A percentile compares a stretch with the other conserved stretches of the same genome.
phyloP scores from a whole-genome alignment of 2,113 vertebrate species.

The Reinhardtius hippoglossoides region DNA sequence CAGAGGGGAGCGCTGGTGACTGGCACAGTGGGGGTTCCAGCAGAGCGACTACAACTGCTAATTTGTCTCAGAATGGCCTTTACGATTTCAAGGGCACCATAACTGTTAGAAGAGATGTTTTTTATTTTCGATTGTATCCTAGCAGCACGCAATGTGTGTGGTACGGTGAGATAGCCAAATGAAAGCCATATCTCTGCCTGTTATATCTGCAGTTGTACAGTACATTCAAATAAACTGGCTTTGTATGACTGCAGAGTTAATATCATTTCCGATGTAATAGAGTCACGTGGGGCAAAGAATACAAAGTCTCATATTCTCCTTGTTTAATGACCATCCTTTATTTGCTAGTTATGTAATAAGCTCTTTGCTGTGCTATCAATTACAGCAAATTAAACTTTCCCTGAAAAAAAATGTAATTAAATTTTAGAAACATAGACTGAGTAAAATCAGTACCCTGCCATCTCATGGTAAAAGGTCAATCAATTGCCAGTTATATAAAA shows the following conservation, averaged over 20 bases:
- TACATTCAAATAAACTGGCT: conserved; percentile 59
- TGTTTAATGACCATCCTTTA: neutral
- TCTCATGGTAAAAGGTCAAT: too few relatives aligned
- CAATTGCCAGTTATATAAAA: neutral
- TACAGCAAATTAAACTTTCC: neutral
- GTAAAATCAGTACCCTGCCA: neutral
- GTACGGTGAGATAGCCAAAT: conserved; percentile 34
- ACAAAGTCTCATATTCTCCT: conserved; percentile 17
- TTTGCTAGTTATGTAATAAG: conserved; percentile 5
- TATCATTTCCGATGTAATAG: conserved; percentile 54
- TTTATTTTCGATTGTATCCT: conserved; percentile 47
- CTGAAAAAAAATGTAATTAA: too few relatives aligned
- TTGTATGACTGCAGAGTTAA: conserved; percentile 44
- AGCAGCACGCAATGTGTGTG: conserved; percentile 24
- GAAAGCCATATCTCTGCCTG: conserved; percentile 34
- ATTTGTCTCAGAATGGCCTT: conserved; percentile 78
- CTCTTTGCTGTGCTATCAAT: neutral
- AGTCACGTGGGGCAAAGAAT: conserved; percentile 24
- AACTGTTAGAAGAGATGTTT: conserved; percentile 76
- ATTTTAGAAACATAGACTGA: neutral
- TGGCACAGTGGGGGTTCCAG: conserved; percentile 64
- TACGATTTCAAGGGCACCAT: conserved; percentile 77
- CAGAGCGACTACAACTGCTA: conserved; percentile 66
- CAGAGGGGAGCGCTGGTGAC: conserved; percentile 67
- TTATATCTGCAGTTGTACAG: conserved; percentile 15